phyloP scores from a whole-genome alignment of 2,888 invertebrate species.

The Resseliella maxima region DNA sequence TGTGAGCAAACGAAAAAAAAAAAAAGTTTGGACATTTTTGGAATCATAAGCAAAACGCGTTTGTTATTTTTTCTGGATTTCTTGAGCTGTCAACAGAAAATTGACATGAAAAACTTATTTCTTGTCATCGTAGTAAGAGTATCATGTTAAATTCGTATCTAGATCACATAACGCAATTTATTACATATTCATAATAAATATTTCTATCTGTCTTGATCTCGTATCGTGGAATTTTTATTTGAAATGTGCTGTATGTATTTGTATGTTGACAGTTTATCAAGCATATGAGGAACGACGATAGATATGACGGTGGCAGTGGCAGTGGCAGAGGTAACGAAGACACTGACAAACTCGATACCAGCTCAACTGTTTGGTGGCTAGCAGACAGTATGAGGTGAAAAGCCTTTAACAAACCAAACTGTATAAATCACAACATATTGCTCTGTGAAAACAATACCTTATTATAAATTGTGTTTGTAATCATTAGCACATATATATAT shows the following conservation, averaged over 20 bases:
- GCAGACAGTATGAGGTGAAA: not conserved
- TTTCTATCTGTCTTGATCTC: not conserved
- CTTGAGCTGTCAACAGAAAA: not conserved
- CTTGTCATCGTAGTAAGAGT: not conserved
- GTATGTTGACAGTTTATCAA: not conserved
- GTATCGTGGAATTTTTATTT: not conserved
- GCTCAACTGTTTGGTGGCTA: no score
- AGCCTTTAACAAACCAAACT: not conserved
- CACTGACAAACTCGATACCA: no score
- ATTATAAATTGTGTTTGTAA: constrained; percentile 43
- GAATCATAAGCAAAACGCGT: not conserved
- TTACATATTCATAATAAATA: constrained; percentile 43
- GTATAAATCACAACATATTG: constrained; percentile 48
- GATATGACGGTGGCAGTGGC: not conserved
- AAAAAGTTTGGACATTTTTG: not conserved
- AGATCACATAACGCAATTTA: constrained; percentile 35
- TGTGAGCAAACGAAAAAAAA: not conserved
- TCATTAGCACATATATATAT: constrained; percentile 53
- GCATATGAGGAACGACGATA: not conserved
- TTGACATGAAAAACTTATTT: not conserved
- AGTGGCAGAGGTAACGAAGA: not conserved
- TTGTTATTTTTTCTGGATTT: not conserved
- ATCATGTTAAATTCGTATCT: constrained; percentile 1
- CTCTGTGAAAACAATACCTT: constrained; percentile 48
- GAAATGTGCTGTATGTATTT: not conserved